phyloP scores from a whole-genome alignment of 2,113 vertebrate species.

The Etia nguti region DNA sequence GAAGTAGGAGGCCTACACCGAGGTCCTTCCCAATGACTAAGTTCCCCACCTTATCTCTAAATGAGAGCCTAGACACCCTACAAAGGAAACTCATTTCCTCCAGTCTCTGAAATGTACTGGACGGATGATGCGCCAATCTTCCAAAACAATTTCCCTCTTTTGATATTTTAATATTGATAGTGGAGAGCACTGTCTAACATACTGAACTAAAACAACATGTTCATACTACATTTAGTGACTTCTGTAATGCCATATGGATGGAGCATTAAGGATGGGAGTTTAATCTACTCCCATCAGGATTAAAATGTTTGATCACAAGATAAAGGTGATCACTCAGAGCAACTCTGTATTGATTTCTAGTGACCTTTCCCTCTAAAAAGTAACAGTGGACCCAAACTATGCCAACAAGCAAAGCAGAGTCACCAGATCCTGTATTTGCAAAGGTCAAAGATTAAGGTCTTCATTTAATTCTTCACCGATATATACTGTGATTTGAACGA shows the following conservation, averaged over 20 bases:
- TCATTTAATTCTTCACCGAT: fast-evolving
- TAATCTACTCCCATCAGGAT: background rate
- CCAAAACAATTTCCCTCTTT: background rate
- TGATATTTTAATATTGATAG: background rate
- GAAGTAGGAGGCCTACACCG: background rate
- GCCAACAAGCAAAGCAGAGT: background rate
- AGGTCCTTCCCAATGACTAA: background rate
- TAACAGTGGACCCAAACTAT: background rate
- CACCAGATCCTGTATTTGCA: background rate
- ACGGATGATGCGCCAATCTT: background rate
- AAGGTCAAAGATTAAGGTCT: background rate
- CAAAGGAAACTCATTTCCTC: background rate
- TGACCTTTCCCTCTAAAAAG: background rate
- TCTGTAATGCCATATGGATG: background rate
- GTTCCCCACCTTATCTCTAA: background rate
- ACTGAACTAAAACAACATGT: background rate
- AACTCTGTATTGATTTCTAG: background rate
- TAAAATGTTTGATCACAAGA: background rate
- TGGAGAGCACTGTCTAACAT: background rate
- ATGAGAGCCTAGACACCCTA: background rate
- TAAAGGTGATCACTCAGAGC: background rate
- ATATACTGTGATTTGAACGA: background rate
- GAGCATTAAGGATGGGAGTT: background rate
- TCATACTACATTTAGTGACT: background rate
- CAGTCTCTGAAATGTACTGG: background rate